Evolutionary conservation across 1,140 invertebrate genomes (phyloP).

Genomic region (Dysdera silvatica): DNA sequence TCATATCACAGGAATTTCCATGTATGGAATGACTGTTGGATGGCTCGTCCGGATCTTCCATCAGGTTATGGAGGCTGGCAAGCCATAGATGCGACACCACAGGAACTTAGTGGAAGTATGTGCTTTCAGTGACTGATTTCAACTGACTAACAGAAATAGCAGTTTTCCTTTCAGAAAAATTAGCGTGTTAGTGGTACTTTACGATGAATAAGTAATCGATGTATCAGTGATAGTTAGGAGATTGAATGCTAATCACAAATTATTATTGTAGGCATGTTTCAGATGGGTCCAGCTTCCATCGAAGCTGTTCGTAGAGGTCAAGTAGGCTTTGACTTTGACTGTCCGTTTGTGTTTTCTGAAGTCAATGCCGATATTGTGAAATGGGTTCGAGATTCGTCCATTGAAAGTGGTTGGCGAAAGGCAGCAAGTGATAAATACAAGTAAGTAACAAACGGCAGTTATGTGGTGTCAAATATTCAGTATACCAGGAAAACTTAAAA

Average conservation of each 20-base stretch:
- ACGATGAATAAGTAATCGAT: too few species aligned
- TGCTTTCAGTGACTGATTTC: background rate
- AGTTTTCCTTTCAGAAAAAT: too few species aligned
- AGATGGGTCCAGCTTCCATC: slow-evolving; percentile 56
- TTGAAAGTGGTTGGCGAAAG: slow-evolving; percentile 32
- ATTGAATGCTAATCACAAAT: background rate
- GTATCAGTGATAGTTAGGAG: background rate
- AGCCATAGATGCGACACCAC: slow-evolving; percentile 39
- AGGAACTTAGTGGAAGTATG: slow-evolving; percentile 39
- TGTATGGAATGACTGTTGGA: slow-evolving; percentile 93
- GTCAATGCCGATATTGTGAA: slow-evolving; percentile 67
- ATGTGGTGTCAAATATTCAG: too few species aligned
- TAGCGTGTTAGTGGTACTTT: too few species aligned
- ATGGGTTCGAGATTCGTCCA: slow-evolving; percentile 36
- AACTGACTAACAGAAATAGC: background rate
- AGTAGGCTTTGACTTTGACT: slow-evolving; percentile 60
- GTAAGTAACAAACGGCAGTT: too few species aligned
- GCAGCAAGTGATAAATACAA: slow-evolving; percentile 38
- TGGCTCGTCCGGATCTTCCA: slow-evolving; percentile 67
- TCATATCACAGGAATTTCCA: slow-evolving; percentile 65
- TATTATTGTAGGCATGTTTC: slow-evolving; percentile 30
- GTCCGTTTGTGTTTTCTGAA: slow-evolving; percentile 64
- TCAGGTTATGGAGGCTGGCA: slow-evolving; percentile 39
- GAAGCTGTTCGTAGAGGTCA: slow-evolving; percentile 62
- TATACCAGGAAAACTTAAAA: too few species aligned